These are phyloP conservation scores for Corynorhinus townsendii DNA, from an alignment of 2,113 vertebrate species.

Conservation along the genomic window DNA sequence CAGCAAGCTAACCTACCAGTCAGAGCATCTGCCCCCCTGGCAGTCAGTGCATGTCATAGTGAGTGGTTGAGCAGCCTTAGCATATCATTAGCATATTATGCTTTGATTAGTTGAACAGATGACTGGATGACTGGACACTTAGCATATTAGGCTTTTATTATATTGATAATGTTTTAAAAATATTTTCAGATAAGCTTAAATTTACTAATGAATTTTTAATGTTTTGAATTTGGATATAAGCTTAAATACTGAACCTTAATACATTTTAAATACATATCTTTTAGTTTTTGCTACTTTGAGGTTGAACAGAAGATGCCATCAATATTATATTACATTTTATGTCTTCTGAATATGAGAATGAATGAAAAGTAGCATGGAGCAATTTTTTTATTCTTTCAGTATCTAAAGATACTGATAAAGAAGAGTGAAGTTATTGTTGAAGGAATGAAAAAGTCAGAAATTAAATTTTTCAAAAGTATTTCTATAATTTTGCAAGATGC, in stretches of 20 bases:
- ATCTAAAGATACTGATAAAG: not conserved
- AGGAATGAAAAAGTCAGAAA: not conserved
- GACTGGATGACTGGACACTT: no score
- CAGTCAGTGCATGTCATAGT: no score
- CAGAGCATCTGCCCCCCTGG: no score
- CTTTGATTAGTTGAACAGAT: no score
- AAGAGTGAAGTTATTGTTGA: slow-evolving; percentile 10
- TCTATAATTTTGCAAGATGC: not conserved
- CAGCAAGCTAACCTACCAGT: no score
- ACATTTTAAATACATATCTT: not conserved
- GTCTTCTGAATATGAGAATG: not conserved
- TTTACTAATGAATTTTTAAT: not conserved
- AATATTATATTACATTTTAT: slow-evolving; percentile 15
- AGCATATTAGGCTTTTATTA: not conserved
- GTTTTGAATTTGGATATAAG: not conserved
- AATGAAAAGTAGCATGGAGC: not conserved
- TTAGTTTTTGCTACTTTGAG: slow-evolving; percentile 11
- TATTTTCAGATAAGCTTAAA: not conserved
- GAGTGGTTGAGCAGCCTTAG: no score
- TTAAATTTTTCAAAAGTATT: not conserved
- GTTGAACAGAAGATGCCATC: not conserved
- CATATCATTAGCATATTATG: no score
- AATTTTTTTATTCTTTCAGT: not conserved
- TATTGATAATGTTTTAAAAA: not conserved
- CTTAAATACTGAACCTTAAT: not conserved